Evolutionary conservation across 1,140 invertebrate species (phyloP), one percentile per base, ranked within the genome.

Genomic region (Trachelipus rathkii): DNA sequence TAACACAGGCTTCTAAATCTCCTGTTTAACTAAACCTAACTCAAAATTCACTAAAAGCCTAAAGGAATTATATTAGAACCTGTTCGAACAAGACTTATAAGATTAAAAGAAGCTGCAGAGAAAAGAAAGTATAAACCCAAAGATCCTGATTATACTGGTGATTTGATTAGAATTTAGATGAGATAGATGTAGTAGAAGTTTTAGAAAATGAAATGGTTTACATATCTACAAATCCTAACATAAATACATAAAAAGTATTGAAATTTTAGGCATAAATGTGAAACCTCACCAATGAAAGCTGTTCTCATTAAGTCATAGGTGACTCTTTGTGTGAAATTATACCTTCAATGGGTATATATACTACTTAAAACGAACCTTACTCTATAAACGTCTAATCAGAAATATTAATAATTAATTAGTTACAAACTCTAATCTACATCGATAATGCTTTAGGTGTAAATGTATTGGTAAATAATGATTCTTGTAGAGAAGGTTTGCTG

Each of bases 141-240:
- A 71, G 60, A 81, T 33, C 71, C 77, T 19, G 80, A 81, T 43
- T 81, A 79, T 50, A 81, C 79, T 19, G 77, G 76, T 9, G 80
- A 77, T 8, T n/a, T n/a, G n/a, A n/a, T n/a, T n/a, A n/a, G n/a
- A 77, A 78, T 66, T 77, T 80, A 67, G 70, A 75, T n/a, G 78
- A 79, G 11, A 72, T 76, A n/a, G 73, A 68, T 44, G 43, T 8
- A 44, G 5, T 70, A 15, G 73, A 67, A 33, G 72, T 71, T 6
- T 68, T 73, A n/a, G 77, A 78, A 10, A n/a, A 70, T 23, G 73
- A 78, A 43, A 72, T 74, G 13, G 15, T 24, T 11, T 4, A 70
- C 10, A 21, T 10, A 21, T 5, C 19, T 33, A n/a, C 10, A 19
- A 19, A n/a, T 23, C 13, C 7, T 70, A 71, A 21, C 74, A 71